phyloP scores from a whole-genome alignment of 1,140 invertebrate species.

The Drosophila ohnishii region DNA sequence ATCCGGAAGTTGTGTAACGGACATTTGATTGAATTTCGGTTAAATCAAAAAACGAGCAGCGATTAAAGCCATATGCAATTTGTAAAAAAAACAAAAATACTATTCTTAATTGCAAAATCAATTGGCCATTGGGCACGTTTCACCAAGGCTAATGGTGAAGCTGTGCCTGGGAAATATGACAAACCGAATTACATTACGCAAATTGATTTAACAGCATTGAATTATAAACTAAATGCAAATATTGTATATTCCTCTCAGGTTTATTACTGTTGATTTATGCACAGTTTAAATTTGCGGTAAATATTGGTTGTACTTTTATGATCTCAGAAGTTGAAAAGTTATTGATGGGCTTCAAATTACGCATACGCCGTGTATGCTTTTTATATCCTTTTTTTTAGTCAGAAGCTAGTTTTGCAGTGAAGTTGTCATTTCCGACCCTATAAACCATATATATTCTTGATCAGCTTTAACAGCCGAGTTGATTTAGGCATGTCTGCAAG shows the following conservation, averaged over 20 bases:
- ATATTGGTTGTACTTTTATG: neutral
- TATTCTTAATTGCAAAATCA: conserved; percentile 35
- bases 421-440: too few relatives aligned
- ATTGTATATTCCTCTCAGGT: neutral
- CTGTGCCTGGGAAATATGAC: neutral
- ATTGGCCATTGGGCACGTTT: conserved; percentile 12
- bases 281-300: neutral
- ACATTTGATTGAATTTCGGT: conserved; percentile 37
- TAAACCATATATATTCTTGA: too few relatives aligned
- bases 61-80: conserved; percentile 7
- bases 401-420: too few relatives aligned
- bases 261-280: neutral
- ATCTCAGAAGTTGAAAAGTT: neutral
- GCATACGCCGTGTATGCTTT: conserved; percentile 2
- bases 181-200: conserved; percentile 13
- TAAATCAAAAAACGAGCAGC: neutral
- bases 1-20: conserved; percentile 27
- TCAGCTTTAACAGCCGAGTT: too few relatives aligned
- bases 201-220: conserved; percentile 8
- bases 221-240: conserved; percentile 12
- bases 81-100: neutral
- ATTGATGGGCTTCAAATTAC: neutral
- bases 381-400: too few relatives aligned
- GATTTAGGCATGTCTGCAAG: too few relatives aligned
- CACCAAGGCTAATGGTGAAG: neutral